Percentiles rank a stretch among this genome's conserved stretches.
Evolutionary conservation across 2,888 invertebrate genomes (phyloP).

Genomic region (Papilio demoleus): DNA sequence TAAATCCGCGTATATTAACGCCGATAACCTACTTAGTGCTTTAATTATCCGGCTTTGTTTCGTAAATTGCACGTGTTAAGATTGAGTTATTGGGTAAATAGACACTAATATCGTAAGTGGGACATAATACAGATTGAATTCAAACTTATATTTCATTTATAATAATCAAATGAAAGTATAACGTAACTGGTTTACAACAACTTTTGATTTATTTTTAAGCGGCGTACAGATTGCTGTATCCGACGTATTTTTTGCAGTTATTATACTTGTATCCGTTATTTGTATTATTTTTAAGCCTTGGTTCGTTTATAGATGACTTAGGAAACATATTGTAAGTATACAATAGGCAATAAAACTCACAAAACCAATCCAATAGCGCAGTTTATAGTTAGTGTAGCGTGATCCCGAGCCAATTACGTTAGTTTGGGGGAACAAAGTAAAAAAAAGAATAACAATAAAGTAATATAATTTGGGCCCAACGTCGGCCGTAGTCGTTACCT

Average conservation of each 20-base stretch:
- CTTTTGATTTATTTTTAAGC: too few relatives aligned
- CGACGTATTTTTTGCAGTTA: too few relatives aligned
- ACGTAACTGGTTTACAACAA: too few relatives aligned
- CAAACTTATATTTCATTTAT: too few relatives aligned
- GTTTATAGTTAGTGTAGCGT: slow-evolving; percentile 79
- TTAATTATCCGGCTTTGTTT: slow-evolving; percentile 33
- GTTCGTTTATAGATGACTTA: slow-evolving; percentile 39
- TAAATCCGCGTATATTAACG: slow-evolving; percentile 42
- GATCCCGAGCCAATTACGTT: slow-evolving; percentile 81
- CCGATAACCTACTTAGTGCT: slow-evolving; percentile 10
- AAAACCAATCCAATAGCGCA: slow-evolving; percentile 74
- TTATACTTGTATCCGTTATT: neutral
- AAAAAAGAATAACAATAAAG: slow-evolving; percentile 80
- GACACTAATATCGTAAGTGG: neutral
- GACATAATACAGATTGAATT: too few relatives aligned
- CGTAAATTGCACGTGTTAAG: slow-evolving; percentile 12
- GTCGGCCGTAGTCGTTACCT: slow-evolving; percentile 70
- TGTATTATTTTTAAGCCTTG: neutral
- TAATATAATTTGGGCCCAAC: slow-evolving; percentile 79
- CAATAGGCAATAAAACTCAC: slow-evolving; percentile 54
- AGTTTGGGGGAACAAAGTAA: slow-evolving; percentile 78
- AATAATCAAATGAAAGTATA: too few relatives aligned
- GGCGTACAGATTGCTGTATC: too few relatives aligned
- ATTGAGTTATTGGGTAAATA: slow-evolving; percentile 10
- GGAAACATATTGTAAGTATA: slow-evolving; percentile 41